These are phyloP conservation scores for Aurelia coerulea DNA, from an alignment of 30 jellyfish, hydroid and myxozoan genomes.

Conservation along the genomic window DNA sequence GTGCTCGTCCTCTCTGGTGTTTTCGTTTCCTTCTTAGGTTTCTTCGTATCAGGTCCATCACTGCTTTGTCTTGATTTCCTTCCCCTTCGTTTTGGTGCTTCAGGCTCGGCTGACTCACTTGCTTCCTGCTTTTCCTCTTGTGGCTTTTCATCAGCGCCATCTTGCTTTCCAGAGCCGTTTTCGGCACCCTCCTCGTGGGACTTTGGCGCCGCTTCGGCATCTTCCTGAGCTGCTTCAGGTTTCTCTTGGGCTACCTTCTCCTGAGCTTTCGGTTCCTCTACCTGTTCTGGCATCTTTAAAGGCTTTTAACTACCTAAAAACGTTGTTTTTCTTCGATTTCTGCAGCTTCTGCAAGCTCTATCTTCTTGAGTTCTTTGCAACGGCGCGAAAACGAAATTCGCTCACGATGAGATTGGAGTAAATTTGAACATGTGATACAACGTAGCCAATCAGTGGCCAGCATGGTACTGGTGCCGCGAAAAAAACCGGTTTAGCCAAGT, in stretches of 20 bases:
- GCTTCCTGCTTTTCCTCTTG: conserved; percentile 23
- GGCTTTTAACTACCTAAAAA: background rate
- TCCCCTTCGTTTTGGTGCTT: conserved; percentile 66
- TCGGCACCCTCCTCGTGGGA: conserved; percentile 22
- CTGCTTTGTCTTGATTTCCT: conserved; percentile 52
- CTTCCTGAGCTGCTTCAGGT: conserved; percentile 20
- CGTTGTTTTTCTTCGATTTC: too few species aligned
- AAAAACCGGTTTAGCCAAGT: conserved; percentile 34
- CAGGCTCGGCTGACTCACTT: conserved; percentile 11
- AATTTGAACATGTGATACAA: conserved; percentile 29
- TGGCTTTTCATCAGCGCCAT: conserved; percentile 40
- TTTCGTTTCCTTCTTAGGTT: conserved; percentile 60
- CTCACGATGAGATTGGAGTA: conserved; percentile 44
- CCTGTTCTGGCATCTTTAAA: conserved; percentile 69
- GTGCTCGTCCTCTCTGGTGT: conserved; percentile 73
- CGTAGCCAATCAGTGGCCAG: conserved; percentile 24
- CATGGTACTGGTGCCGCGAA: conserved; percentile 33
- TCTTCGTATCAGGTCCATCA: conserved; percentile 73
- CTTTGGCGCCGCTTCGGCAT: conserved; percentile 38
- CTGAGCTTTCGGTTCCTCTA: conserved; percentile 28
- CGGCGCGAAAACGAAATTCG: conserved; percentile 45
- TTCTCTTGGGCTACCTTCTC: conserved; percentile 13
- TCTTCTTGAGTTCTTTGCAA: background rate
- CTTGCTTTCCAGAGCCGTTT: conserved; percentile 39
- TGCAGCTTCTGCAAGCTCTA: too few species aligned